Evolutionary conservation across 1,140 invertebrate species (phyloP).

Genomic region (Pteromalus puparum): DNA sequence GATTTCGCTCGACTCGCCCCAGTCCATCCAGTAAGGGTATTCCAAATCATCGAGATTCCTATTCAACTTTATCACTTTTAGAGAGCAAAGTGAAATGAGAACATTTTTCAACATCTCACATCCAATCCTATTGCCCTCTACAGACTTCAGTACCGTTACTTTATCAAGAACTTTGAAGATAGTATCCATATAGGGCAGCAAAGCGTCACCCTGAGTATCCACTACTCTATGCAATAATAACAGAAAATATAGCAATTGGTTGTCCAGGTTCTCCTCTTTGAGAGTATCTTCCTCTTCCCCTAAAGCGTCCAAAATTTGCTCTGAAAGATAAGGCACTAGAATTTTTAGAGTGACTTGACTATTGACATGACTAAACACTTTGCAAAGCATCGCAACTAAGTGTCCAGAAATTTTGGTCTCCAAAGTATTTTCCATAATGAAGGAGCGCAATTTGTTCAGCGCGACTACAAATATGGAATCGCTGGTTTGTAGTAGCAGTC

Average conservation of each 20-base stretch:
- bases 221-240: constrained; percentile 85
- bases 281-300: constrained; percentile 75
- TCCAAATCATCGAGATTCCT: constrained; percentile 77
- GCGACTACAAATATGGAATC: constrained; percentile 79
- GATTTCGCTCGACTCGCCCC: constrained; percentile 84
- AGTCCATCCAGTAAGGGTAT: constrained; percentile 89
- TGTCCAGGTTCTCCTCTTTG: constrained; percentile 85
- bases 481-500: constrained; percentile 74
- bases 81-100: constrained; percentile 77
- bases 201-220: constrained; percentile 77
- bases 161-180: constrained; percentile 79
- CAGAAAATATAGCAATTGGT: constrained; percentile 87
- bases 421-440: constrained; percentile 84
- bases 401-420: constrained; percentile 90
- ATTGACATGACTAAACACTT: constrained; percentile 82
- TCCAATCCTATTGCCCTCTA: constrained; percentile 78
- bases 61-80: constrained; percentile 78
- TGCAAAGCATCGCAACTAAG: constrained; percentile 79
- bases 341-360: constrained; percentile 80
- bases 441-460: constrained; percentile 83
- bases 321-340: constrained; percentile 83
- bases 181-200: constrained; percentile 79
- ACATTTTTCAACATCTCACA: constrained; percentile 73
- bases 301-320: constrained; percentile 76
- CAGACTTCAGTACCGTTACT: constrained; percentile 79